A percentile compares a stretch with the other conserved stretches of the same genome.
These are phyloP conservation scores for Drosophila hawaiiensis DNA, from an alignment of 2,888 invertebrate genomes.

Conservation along the genomic window DNA sequence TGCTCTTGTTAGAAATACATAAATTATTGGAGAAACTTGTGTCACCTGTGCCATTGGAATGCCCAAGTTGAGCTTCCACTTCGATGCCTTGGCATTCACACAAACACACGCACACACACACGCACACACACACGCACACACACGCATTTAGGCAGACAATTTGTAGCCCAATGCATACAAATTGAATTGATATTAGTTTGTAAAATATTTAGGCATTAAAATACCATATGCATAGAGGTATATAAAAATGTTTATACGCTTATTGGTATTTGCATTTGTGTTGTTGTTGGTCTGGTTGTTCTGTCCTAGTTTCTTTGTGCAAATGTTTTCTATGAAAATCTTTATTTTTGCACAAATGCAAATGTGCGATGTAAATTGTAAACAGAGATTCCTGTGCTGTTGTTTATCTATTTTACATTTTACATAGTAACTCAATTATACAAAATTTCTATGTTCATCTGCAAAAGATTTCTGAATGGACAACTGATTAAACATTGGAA, in stretches of 20 bases:
- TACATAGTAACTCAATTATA: neutral
- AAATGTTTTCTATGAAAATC: constrained; percentile 9
- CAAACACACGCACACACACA: constrained; percentile 1
- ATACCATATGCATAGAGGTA: constrained; percentile 44
- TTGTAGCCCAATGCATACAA: constrained; percentile 70
- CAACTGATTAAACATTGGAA: neutral
- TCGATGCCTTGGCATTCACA: constrained; percentile 46
- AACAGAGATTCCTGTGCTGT: neutral
- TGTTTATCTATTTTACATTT: neutral
- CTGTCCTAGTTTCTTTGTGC: constrained; percentile 24
- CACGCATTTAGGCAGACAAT: constrained; percentile 22
- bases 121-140: neutral
- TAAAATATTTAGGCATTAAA: constrained; percentile 71
- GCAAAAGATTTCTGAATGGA: neutral
- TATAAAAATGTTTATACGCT: constrained; percentile 4
- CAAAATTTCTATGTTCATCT: neutral
- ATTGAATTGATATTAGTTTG: constrained; percentile 77
- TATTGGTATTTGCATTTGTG: constrained; percentile 15
- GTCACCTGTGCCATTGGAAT: constrained; percentile 56
- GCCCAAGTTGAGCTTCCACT: constrained; percentile 43
- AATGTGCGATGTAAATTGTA: constrained; percentile 19
- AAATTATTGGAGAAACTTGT: constrained; percentile 62
- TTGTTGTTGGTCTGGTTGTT: constrained; percentile 18
- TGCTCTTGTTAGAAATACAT: constrained; percentile 69
- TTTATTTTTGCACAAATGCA: constrained; percentile 5